These are phyloP conservation scores for Lampris megalopsis DNA, from an alignment of 2,113 vertebrate species.

Conservation along the genomic window DNA sequence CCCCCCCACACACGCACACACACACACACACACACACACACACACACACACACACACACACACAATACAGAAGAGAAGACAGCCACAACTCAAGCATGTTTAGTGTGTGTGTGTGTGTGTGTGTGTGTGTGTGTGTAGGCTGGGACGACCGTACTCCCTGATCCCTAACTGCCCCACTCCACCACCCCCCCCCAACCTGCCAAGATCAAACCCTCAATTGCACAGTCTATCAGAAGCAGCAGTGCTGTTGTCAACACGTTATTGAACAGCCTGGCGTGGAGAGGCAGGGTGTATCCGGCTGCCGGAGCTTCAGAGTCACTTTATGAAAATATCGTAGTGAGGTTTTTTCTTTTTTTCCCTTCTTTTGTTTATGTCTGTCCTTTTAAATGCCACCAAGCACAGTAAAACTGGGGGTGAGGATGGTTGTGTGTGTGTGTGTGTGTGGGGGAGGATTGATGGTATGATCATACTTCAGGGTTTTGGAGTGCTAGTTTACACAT, in stretches of 20 bases:
- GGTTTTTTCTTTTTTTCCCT: background rate
- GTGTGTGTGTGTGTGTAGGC: background rate
- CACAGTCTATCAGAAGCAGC: conserved; percentile 54
- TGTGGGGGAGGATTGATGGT: no score
- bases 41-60: no score
- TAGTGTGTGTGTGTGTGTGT: conserved; percentile 42
- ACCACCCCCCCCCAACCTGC: background rate
- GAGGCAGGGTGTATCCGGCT: conserved; percentile 8
- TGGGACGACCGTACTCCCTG: conserved; percentile 14
- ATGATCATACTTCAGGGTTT: no score
- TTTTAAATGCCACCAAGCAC: conserved; percentile 2
- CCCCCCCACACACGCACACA: no score
- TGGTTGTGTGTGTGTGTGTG: no score
- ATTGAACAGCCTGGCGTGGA: conserved; percentile 33
- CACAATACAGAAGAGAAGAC: conserved; percentile 64
- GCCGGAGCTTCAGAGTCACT: background rate
- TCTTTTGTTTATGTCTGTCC: background rate
- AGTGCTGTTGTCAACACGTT: conserved; percentile 41
- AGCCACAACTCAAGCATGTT: conserved; percentile 67
- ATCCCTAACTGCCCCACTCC: conserved; percentile 30
- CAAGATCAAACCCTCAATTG: conserved; percentile 13
- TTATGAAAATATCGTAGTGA: background rate
- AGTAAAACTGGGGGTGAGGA: background rate
- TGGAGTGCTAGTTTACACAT: background rate
- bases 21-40: no score